Percentiles rank a stretch among this genome's conserved stretches.
phyloP scores from a whole-genome alignment of 2,113 vertebrate genomes.

The Oncorhynchus mykiss region DNA sequence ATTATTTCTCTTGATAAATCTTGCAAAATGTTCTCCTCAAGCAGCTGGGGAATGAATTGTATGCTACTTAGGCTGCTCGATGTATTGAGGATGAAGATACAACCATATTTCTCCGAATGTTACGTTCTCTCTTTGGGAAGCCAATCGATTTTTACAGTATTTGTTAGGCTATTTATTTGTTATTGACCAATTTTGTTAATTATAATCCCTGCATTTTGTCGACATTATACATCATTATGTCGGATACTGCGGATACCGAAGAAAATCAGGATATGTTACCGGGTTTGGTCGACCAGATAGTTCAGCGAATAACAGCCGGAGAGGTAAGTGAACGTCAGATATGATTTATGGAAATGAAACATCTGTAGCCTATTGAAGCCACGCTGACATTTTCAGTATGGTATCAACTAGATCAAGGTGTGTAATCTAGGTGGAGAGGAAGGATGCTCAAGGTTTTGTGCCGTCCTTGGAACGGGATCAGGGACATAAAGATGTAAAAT shows the following conservation, averaged over 20 bases:
- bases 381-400: not conserved
- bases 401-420: constrained; percentile 1
- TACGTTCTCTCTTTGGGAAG: constrained; percentile 24
- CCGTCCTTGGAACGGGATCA: too few relatives aligned
- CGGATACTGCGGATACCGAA: constrained; percentile 70
- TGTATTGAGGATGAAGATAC: constrained; percentile 33
- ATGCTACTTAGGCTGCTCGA: not conserved
- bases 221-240: constrained; percentile 68
- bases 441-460: not conserved
- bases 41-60: constrained; percentile 36
- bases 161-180: not conserved
- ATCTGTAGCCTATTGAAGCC: constrained; percentile 25
- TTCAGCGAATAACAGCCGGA: constrained; percentile 74
- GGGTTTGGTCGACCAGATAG: constrained; percentile 67
- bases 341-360: constrained; percentile 50
- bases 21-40: constrained; percentile 35
- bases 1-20: constrained; percentile 54
- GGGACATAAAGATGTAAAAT: too few relatives aligned
- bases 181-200: not conserved
- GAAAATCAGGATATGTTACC: constrained; percentile 68
- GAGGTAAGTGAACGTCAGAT: constrained; percentile 75
- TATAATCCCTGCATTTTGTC: constrained; percentile 1
- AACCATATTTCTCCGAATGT: constrained; percentile 36
- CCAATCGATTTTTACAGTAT: constrained; percentile 14
- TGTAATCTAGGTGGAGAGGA: not conserved